Evolutionary conservation across 2,113 vertebrate species (phyloP), one percentile per base, ranked within the genome.

Genomic region (Talpa occidentalis): DNA sequence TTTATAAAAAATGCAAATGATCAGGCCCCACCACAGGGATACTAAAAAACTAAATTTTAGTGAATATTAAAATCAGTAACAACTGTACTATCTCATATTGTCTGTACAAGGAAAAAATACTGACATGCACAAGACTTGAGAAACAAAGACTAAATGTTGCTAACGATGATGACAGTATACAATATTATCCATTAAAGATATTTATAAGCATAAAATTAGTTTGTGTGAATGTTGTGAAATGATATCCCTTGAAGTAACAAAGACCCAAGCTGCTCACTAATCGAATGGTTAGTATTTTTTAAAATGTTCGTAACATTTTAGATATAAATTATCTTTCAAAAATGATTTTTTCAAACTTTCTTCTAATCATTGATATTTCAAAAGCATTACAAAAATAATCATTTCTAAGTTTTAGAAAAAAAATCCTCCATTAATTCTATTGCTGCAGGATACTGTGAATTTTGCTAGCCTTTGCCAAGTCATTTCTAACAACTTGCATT

Each of bases 401-500:
- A 59, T 44, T 44, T 49, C 42, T 86, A 73, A 72, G 11, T 77
- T 85, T 76, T 28, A 10, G 9, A 47, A 52, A 84, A 82, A 67
- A 88, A 82, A 0, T 0, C 72, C 37, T 66, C 82, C 24, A 74
- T 96, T 86, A 95, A 96, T 82, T 96, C 32, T 72, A 82, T 83
- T 95, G 74, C 83, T 94, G 42, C 64, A 95, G 92, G 89, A 90
- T 84, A 90, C 15, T 79, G 44, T 69, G 70, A 70, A 82, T 95
- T 97, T 89, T 80, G 60, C 69, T 15, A 93, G 35, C 78, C 37
- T 90, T 73, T 96, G 67, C 70, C 93, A 95, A 91, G 89, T 94
- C 77, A 82, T 94, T 94, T 92, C 66, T 93, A 84, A 83, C 49
- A 82, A 96, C 47, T 54, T 72, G 40, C 15, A 92, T 92, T 92